A percentile compares a stretch with the other conserved stretches of the same genome.
Conservation (phyloP, 1,140 invertebrate species). For the Gryllus bimaculatus region DNA sequence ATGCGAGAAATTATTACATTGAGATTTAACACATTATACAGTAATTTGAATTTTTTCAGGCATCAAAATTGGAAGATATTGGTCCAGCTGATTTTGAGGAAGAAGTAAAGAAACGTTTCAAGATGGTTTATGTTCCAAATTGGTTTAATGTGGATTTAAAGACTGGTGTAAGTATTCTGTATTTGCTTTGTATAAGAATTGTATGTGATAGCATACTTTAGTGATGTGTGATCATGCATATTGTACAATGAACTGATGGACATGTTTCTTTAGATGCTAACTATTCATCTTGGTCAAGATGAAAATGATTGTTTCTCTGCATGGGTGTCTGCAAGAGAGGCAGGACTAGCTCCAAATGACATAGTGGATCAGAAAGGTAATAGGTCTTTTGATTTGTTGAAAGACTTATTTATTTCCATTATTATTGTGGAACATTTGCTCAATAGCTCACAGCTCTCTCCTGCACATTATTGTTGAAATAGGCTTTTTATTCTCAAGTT, state of each 20-base stretch:
- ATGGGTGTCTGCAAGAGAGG: slow-evolving; percentile 95
- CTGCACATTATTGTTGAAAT: too few relatives aligned
- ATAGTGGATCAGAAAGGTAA: slow-evolving; percentile 78
- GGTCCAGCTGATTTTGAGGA: slow-evolving; percentile 90
- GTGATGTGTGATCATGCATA: background rate
- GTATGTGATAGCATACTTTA: background rate
- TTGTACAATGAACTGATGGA: background rate
- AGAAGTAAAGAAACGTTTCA: slow-evolving; percentile 85
- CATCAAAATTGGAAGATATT: slow-evolving; percentile 83
- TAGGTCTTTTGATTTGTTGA: background rate
- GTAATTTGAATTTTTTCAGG: slow-evolving; percentile 38
- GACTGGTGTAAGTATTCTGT: slow-evolving; percentile 76
- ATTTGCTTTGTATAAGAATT: background rate
- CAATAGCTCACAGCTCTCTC: too few relatives aligned
- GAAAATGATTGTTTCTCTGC: slow-evolving; percentile 96
- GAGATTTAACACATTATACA: background rate
- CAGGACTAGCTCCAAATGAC: slow-evolving; percentile 66
- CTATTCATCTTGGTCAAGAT: slow-evolving; percentile 92
- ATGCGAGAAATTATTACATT: too few relatives aligned
- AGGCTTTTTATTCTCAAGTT: too few relatives aligned
- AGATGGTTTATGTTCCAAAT: slow-evolving; percentile 94
- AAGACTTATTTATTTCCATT: background rate
- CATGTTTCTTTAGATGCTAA: slow-evolving; percentile 66
- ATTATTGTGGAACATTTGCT: too few relatives aligned
- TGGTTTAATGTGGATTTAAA: slow-evolving; percentile 99